Evolutionary conservation across 2,113 vertebrate species (phyloP).

Genomic region (Sebastes fasciatus): DNA sequence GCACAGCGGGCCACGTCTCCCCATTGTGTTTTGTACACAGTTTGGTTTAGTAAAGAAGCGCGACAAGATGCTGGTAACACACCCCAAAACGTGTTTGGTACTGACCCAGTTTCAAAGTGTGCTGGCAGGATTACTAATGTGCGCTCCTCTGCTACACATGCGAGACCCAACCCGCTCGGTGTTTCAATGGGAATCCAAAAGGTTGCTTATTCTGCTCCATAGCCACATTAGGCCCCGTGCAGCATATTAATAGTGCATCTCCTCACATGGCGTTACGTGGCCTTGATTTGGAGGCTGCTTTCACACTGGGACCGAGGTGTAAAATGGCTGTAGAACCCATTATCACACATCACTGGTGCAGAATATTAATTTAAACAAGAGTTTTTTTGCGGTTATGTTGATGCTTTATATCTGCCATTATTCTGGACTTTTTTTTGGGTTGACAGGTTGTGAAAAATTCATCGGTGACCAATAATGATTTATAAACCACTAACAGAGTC

Average conservation of each 20-base stretch:
- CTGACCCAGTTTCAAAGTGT: slow-evolving; percentile 74
- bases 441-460: neutral
- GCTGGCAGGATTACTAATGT: slow-evolving; percentile 76
- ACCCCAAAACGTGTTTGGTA: slow-evolving; percentile 51
- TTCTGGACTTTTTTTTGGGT: neutral
- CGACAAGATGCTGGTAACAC: slow-evolving; percentile 51
- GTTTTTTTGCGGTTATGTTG: no score
- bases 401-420: neutral
- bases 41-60: slow-evolving; percentile 48
- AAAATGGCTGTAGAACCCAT: slow-evolving; percentile 28
- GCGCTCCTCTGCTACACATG: slow-evolving; percentile 33
- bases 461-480: neutral
- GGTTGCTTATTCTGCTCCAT: slow-evolving; percentile 19
- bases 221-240: slow-evolving; percentile 10
- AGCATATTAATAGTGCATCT: slow-evolving; percentile 62
- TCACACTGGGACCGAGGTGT: slow-evolving; percentile 39
- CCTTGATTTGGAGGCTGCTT: slow-evolving; percentile 56
- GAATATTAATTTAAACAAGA: slow-evolving; percentile 30
- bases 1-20: slow-evolving; percentile 20
- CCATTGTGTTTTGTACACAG: slow-evolving; percentile 48
- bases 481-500: neutral
- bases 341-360: slow-evolving; percentile 4
- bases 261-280: slow-evolving; percentile 34
- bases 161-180: slow-evolving; percentile 41
- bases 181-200: slow-evolving; percentile 40